Percentiles rank a stretch among this genome's conserved stretches.
phyloP scores from a whole-genome alignment of 2,888 invertebrate species.

The Encarsia formosa region DNA sequence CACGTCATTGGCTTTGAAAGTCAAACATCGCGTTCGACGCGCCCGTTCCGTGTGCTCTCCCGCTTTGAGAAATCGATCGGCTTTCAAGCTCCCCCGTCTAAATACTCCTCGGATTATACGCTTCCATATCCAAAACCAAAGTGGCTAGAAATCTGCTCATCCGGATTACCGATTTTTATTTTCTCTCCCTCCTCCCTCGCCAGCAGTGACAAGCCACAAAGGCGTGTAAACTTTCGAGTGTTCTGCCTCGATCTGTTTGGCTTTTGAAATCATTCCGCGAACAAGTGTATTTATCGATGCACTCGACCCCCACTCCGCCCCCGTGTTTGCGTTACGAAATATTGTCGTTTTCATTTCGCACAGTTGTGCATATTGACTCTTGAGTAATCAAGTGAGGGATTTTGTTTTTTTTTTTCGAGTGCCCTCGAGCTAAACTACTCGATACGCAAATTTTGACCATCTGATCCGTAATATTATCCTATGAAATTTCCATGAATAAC shows the following conservation, averaged over 20 bases:
- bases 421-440: too few relatives aligned
- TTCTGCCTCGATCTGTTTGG: constrained; percentile 8
- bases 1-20: constrained; percentile 21
- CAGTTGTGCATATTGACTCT: not conserved
- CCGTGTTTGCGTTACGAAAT: constrained; percentile 14
- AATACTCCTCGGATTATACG: constrained; percentile 21
- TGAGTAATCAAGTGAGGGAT: not conserved
- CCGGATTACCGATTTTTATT: not conserved
- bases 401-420: not conserved
- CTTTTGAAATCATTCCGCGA: constrained; percentile 13
- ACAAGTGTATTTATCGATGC: constrained; percentile 9
- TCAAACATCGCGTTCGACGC: constrained; percentile 14
- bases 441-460: too few relatives aligned
- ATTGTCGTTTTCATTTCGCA: not conserved
- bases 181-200: not conserved
- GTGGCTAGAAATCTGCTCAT: too few relatives aligned
- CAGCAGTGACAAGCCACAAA: constrained; percentile 1
- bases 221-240: constrained; percentile 7
- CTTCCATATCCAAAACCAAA: constrained; percentile 20
- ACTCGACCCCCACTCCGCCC: constrained; percentile 2
- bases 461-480: too few relatives aligned
- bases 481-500: too few relatives aligned
- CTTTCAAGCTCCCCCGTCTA: constrained; percentile 27
- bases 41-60: not conserved
- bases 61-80: constrained; percentile 20